A percentile compares a stretch with the other conserved stretches of the same genome.
Conservation (phyloP, 2,113 vertebrate species). For the Fulmarus glacialis region DNA sequence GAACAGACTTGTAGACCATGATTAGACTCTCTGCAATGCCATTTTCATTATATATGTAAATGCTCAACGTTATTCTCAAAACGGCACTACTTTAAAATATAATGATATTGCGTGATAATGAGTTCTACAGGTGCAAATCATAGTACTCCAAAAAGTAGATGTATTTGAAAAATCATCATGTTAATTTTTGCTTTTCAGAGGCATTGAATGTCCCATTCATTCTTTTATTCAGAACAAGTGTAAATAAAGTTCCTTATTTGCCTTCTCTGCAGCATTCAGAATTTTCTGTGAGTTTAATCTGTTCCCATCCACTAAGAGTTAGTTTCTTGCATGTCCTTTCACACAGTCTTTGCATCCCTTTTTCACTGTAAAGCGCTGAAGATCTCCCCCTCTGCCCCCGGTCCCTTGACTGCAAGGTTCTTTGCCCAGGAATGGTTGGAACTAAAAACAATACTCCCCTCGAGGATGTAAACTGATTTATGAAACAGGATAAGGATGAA, state of each 20-base stretch:
- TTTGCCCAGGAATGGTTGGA: neutral
- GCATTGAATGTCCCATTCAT: neutral
- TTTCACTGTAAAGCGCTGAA: neutral
- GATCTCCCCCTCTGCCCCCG: neutral
- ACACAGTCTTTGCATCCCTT: neutral
- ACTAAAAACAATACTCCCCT: neutral
- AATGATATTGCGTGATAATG: neutral
- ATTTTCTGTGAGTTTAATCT: neutral
- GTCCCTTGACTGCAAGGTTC: neutral
- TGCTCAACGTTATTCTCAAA: neutral
- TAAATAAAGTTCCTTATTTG: constrained; percentile 46
- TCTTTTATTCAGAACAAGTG: neutral
- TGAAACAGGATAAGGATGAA: neutral
- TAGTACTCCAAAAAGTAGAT: neutral
- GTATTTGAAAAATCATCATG: neutral
- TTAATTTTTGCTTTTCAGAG: constrained; percentile 10
- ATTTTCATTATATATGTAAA: neutral
- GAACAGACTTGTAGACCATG: neutral
- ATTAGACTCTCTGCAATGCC: neutral
- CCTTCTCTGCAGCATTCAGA: neutral
- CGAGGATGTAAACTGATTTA: neutral
- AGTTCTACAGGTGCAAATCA: constrained; percentile 4
- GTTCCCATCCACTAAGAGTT: neutral
- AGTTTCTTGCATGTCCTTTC: neutral
- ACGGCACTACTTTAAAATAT: neutral